Base-by-base conservation (phyloP, 1,140 invertebrate species). In the Hydropsyche tenuis region DNA sequence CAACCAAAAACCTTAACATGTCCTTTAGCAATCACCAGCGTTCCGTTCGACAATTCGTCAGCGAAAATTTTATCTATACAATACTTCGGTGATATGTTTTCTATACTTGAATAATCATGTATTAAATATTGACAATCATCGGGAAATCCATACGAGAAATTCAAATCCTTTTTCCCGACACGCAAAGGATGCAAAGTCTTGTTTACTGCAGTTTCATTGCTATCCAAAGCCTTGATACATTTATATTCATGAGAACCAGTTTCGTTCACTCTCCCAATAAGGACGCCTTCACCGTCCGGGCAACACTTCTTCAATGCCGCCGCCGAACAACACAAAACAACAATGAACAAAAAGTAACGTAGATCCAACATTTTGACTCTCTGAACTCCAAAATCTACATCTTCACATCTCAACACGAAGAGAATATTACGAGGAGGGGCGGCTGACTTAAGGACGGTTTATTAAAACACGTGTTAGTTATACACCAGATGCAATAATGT, bases 51-150 rank as follows among this genome's bases (percentile, higher is more conserved):
- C 1, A 16, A 63, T 23, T 63, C n/a, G n/a, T 62, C 23, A 45
- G 5, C 69, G 1, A 76, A 23, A 0, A 76, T 30, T 66, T 72
- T 76, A 51, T 76, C 75, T 12, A 74, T 23, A 20, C 75, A 76
- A 48, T 76, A 73, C 14, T 73, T 51, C 0, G 6, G 9, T 2
- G 72, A 69, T n/a, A 66, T n/a, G 14, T 6, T 1, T 14, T 45
- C 25, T 71, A n/a, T n/a, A n/a, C n/a, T n/a, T n/a, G 30, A 37
- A 37, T 9, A 37, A 9, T 37, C 30, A 37, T 4, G 9, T 37
- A 37, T 37, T 37, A 3, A 37, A 9, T 4, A 37, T 37, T 4
- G 9, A 9, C 3, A 37, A 37, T 37, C 30, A 6, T 63, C 53
- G n/a, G 73, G 72, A 56, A 77, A 77, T 23, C 69, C 64, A 64